phyloP scores from a whole-genome alignment of 1,140 invertebrate genomes.

The Bradysia coprophila region DNA sequence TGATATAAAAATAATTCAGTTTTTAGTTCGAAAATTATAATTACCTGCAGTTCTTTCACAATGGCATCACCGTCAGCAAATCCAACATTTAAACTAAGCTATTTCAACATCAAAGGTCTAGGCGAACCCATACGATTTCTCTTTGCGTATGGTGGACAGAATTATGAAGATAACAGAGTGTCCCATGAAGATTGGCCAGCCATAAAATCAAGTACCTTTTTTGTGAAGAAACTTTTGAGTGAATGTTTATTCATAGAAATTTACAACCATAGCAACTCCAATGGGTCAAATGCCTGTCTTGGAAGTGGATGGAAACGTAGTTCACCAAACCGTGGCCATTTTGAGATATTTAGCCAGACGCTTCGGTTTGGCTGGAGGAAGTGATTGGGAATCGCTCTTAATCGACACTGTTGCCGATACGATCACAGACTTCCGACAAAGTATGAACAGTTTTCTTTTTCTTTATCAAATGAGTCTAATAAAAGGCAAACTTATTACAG shows the following conservation, averaged over 20 bases:
- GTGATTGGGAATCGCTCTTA: constrained; percentile 42
- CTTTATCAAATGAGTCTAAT: too few species aligned
- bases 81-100: constrained; percentile 36
- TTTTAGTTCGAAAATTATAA: too few species aligned
- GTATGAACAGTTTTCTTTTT: constrained; percentile 2
- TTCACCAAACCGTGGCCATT: constrained; percentile 51
- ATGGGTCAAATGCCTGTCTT: constrained; percentile 58
- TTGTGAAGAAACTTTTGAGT: too few species aligned
- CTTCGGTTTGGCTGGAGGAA: constrained; percentile 37
- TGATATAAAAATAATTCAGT: too few species aligned
- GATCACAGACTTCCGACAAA: constrained; percentile 28
- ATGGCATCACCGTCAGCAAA: constrained; percentile 11
- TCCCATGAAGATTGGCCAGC: constrained; percentile 25
- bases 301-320: constrained; percentile 45
- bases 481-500: too few species aligned
- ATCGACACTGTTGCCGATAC: constrained; percentile 44
- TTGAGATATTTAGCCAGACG: constrained; percentile 48
- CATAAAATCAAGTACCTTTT: constrained; percentile 26
- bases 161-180: constrained; percentile 45
- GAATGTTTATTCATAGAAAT: too few species aligned
- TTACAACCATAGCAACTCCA: constrained; percentile 53
- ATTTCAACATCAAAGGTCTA: constrained; percentile 45
- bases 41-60: too few species aligned
- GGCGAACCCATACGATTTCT: constrained; percentile 48
- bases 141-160: constrained; percentile 36